Evolutionary conservation across 2,888 invertebrate species (phyloP), one percentile per base, ranked within the genome.

Genomic region (Eledone cirrhosa): DNA sequence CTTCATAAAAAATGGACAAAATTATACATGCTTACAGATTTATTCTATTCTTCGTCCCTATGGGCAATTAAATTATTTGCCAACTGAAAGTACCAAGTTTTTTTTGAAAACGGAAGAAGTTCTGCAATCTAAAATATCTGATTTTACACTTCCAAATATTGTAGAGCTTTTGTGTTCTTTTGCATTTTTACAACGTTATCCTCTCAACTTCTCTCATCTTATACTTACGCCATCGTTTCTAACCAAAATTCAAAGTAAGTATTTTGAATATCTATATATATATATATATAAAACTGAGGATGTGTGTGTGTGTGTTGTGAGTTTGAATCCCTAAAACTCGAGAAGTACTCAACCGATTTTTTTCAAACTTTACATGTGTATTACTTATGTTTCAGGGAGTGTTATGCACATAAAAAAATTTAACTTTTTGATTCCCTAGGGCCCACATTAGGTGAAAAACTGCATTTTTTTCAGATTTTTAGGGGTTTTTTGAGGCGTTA

Each of bases 141-240:
- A 93, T 86, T 92, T 94, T 79, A 91, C 91, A 79, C 90, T 92
- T 47, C 92, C 92, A 82, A 93, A 94, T 84, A 88, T 93, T 16
- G 89, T 94, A 63, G 93, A 93, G 80, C 92, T 94, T 81, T 88
- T 94, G 79, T 89, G 94, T n/a, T 92, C 94, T 14, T 94, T 93
- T 85, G 92, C 94, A 77, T 94, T 94, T 88, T 86, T 94, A 47
- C 92, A 93, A 77, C 92, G 93, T 85, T 93, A 93, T 89, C 94
- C 94, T 8, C 83, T 93, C 7, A 92, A 93, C 84, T 92, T 94
- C 85, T 91, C 93, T 0, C 91, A 92, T 41, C 92, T 92, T 86
- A 90, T 94, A 78, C 93, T 94, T 83, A 93, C 92, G 82, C 91
- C 93, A 19, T 92, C 93, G 82, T 94, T 94, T 86, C 88, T 94